A percentile compares a stretch with the other conserved stretches of the same genome.
phyloP scores from a whole-genome alignment of 2,888 invertebrate species.

The Aphodius sticticus region DNA sequence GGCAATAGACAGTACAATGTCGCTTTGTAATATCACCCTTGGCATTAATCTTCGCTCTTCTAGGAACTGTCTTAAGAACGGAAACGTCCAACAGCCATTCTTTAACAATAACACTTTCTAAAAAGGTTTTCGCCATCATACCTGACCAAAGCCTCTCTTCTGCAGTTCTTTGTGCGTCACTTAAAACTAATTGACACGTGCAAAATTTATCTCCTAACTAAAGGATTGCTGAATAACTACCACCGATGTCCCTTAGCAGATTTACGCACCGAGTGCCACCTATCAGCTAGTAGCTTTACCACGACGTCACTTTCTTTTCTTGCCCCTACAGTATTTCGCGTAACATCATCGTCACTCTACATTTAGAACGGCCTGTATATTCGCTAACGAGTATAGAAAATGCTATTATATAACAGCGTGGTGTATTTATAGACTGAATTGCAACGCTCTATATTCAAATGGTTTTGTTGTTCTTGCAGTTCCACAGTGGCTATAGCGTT shows the following conservation, averaged over 20 bases:
- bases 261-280: background rate
- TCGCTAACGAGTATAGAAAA: constrained; percentile 11
- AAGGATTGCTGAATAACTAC: background rate
- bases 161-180: background rate
- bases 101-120: background rate
- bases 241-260: background rate
- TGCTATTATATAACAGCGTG: constrained; percentile 27
- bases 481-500: background rate
- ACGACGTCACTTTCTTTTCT: background rate
- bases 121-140: background rate
- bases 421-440: constrained; percentile 28
- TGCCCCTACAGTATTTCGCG: background rate
- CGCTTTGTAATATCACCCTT: background rate
- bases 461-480: constrained; percentile 25
- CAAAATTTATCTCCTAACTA: background rate
- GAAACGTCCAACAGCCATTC: background rate
- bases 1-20: background rate
- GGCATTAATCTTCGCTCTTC: background rate
- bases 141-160: background rate
- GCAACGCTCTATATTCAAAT: constrained; percentile 29
- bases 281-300: background rate
- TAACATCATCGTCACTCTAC: too few species aligned
- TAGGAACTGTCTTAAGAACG: background rate
- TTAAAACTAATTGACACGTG: background rate
- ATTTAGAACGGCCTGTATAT: constrained; percentile 23